Evolutionary conservation across 2,113 vertebrate species (phyloP).

Genomic region (Lutjanus erythropterus): DNA sequence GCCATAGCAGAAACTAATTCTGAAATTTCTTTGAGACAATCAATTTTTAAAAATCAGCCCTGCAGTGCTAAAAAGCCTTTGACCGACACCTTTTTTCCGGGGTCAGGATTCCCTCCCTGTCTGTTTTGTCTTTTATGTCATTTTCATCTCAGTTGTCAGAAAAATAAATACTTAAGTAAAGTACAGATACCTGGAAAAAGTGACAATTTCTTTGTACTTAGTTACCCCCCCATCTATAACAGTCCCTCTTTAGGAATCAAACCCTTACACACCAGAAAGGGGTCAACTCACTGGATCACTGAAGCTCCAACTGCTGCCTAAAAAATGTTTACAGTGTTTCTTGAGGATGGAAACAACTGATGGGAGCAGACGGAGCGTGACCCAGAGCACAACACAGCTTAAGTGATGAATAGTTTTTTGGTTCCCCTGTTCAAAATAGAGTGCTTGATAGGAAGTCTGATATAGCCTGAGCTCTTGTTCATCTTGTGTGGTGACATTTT

Average conservation of each 20-base stretch:
- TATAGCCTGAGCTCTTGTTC: constrained; percentile 67
- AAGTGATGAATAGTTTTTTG: constrained; percentile 42
- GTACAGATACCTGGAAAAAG: no score
- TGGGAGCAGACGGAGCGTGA: constrained; percentile 40
- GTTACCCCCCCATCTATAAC: no score
- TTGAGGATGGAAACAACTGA: constrained; percentile 51
- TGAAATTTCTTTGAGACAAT: no score
- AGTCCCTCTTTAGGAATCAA: not conserved
- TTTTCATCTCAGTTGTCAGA: no score
- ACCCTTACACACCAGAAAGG: not conserved
- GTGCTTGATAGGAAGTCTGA: constrained; percentile 81
- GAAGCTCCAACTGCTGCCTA: constrained; percentile 20
- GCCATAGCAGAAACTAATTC: no score
- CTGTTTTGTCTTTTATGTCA: no score
- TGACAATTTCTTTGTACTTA: no score
- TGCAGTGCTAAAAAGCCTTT: no score
- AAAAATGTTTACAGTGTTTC: constrained; percentile 45
- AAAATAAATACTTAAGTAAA: no score
- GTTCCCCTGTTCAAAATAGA: constrained; percentile 58
- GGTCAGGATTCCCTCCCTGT: no score
- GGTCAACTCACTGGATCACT: not conserved
- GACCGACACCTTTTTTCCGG: no score
- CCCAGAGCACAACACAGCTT: constrained; percentile 20
- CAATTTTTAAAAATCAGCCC: no score
- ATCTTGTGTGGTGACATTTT: constrained; percentile 81